Evolutionary conservation across 2,797 vertebrate genomes (phyloP).

Genomic region (Falco rusticolus): DNA sequence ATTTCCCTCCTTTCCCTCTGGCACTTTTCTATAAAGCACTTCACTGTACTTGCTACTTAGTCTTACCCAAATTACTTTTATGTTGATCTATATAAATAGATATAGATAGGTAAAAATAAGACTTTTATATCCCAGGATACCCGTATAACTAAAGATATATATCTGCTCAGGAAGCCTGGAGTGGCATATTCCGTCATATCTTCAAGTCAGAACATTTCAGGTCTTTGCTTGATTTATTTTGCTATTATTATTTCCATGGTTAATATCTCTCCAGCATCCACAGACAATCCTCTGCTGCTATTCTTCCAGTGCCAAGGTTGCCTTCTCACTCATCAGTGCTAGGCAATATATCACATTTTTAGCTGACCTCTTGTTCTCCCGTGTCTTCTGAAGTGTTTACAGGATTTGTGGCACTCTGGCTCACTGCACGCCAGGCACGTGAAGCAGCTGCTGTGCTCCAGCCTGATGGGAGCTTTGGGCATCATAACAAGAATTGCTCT

Average conservation of each 20-base stretch:
- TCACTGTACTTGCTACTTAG: background rate
- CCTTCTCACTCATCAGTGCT: background rate
- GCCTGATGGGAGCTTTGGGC: background rate
- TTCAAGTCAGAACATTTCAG: background rate
- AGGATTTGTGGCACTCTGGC: background rate
- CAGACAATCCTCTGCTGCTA: background rate
- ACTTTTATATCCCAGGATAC: background rate
- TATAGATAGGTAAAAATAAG: background rate
- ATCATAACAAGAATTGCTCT: background rate
- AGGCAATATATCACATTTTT: background rate
- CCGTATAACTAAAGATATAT: background rate
- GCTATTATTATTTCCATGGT: background rate
- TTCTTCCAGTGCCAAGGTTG: background rate
- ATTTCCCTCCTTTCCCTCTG: background rate
- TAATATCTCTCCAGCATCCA: background rate
- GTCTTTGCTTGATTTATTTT: conserved; percentile 10
- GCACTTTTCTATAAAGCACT: background rate
- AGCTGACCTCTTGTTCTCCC: background rate
- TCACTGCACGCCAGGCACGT: background rate
- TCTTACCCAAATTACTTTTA: background rate
- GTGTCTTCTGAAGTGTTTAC: conserved; percentile 8
- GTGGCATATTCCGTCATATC: background rate
- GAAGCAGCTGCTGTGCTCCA: background rate
- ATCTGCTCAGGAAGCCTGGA: background rate
- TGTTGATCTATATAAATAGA: background rate